phyloP scores from a whole-genome alignment of 2,888 invertebrate species.

The Galeopsomyia nigrocyanea region DNA sequence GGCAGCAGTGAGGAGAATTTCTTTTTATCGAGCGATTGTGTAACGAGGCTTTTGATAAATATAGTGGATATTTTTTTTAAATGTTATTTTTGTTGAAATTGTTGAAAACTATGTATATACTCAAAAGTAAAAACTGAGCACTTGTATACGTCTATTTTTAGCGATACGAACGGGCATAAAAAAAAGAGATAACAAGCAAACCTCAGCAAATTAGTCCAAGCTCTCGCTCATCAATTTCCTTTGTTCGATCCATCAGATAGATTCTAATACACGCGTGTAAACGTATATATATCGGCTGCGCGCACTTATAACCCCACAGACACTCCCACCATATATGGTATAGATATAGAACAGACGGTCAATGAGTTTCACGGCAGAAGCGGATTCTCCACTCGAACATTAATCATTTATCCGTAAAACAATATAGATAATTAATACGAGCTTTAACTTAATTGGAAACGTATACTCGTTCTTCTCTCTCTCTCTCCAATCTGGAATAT shows the following conservation, averaged over 20 bases:
- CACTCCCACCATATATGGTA: not conserved
- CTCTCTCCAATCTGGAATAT: too few species aligned
- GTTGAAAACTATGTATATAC: too few species aligned
- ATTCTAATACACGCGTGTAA: slow-evolving; percentile 19
- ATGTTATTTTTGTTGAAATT: too few species aligned
- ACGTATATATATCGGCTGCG: slow-evolving; percentile 22
- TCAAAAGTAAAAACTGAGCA: too few species aligned
- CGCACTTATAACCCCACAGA: not conserved
- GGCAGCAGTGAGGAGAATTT: slow-evolving; percentile 1
- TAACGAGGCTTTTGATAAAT: too few species aligned
- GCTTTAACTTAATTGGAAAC: slow-evolving; percentile 61
- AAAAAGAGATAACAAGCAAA: slow-evolving; percentile 12
- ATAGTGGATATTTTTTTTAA: too few species aligned
- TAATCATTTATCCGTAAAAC: slow-evolving; percentile 61
- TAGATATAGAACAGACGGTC: slow-evolving; percentile 47
- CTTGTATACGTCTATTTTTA: too few species aligned
- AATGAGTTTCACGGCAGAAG: slow-evolving; percentile 66
- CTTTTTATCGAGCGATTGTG: not conserved
- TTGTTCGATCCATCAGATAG: slow-evolving; percentile 37
- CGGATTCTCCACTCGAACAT: slow-evolving; percentile 73
- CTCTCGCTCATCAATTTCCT: slow-evolving; percentile 16
- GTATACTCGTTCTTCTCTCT: not conserved
- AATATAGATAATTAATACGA: slow-evolving; percentile 62
- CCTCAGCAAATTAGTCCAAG: slow-evolving; percentile 24
- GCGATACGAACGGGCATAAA: too few species aligned